Evolutionary conservation across 1,140 invertebrate genomes (phyloP).

Genomic region (Araneus ventricosus): DNA sequence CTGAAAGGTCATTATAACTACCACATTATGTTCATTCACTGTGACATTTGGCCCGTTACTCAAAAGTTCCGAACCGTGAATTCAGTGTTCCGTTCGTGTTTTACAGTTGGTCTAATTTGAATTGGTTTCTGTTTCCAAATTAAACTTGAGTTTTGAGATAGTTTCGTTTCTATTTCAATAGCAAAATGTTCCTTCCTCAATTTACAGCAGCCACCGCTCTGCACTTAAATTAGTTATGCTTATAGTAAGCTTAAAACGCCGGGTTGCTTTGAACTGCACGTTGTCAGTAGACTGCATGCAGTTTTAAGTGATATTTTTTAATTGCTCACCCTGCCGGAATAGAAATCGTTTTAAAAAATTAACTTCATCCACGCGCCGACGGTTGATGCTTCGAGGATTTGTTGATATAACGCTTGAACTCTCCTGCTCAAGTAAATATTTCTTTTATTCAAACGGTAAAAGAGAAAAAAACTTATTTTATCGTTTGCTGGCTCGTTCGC

Average conservation of each 20-base stretch:
- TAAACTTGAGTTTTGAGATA: constrained; percentile 1
- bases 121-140: constrained; percentile 19
- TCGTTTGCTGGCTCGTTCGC: neutral
- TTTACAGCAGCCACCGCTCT: too few species aligned
- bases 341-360: neutral
- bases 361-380: neutral
- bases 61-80: constrained; percentile 21
- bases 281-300: neutral
- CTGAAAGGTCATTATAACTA: constrained; percentile 27
- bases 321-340: neutral
- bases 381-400: neutral
- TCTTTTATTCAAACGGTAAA: neutral
- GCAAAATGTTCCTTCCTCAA: neutral
- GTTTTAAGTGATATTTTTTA: neutral
- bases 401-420: neutral
- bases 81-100: constrained; percentile 25
- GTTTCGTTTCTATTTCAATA: neutral
- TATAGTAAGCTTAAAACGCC: neutral
- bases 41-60: constrained; percentile 21
- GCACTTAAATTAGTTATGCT: constrained; percentile 2
- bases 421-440: constrained; percentile 1
- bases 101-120: constrained; percentile 42
- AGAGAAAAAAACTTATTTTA: neutral
- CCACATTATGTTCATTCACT: neutral
- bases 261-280: neutral